phyloP scores from a whole-genome alignment of 2,113 vertebrate genomes.

The Canis aureus region DNA sequence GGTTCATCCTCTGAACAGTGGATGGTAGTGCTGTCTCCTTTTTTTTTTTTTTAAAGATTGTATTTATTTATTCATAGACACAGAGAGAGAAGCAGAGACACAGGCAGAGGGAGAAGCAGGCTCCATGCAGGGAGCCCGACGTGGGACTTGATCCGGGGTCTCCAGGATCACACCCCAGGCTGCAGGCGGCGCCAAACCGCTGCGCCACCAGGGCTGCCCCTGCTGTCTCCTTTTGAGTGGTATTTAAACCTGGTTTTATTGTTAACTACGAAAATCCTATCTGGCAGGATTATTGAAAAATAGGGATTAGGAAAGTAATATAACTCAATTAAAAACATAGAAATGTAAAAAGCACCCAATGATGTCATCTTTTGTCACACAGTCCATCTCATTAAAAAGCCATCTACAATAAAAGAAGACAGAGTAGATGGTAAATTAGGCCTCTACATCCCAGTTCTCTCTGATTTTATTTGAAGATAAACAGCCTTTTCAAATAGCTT shows the following conservation, averaged over 20 bases:
- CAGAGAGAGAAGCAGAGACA: no score
- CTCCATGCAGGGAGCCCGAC: no score
- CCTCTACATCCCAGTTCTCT: neutral
- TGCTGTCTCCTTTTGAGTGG: neutral
- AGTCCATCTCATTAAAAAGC: neutral
- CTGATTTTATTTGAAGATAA: neutral
- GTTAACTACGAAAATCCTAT: conserved; percentile 18
- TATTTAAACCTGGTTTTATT: neutral
- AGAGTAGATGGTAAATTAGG: neutral
- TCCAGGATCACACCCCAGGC: no score
- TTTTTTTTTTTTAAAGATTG: no score
- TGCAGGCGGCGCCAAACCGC: no score
- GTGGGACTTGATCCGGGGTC: no score
- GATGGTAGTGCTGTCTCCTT: neutral
- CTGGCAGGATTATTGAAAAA: neutral
- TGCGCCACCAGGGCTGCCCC: no score
- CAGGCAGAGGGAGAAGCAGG: no score
- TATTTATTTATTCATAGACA: no score
- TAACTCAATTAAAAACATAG: conserved; percentile 22
- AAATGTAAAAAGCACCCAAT: neutral
- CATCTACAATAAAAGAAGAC: neutral
- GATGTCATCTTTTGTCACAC: neutral
- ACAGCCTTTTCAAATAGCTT: neutral
- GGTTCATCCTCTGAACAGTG: neutral
- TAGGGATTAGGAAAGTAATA: neutral